A percentile compares a stretch with the other conserved stretches of the same genome.
These are phyloP conservation scores for Cantharis rustica DNA, from an alignment of 2,888 invertebrate species.

Conservation along the genomic window DNA sequence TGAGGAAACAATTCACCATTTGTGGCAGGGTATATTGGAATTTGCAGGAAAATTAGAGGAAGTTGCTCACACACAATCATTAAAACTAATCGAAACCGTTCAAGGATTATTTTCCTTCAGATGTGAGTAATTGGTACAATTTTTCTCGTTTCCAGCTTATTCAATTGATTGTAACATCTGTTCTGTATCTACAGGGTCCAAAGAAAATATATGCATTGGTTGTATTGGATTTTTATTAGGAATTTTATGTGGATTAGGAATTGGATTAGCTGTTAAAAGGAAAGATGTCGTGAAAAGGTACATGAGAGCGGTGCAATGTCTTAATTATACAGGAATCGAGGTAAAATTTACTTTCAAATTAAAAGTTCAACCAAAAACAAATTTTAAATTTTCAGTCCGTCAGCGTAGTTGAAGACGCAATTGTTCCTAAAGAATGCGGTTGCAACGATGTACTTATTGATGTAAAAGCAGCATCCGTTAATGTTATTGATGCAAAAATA, in stretches of 20 bases:
- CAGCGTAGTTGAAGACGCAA: constrained; percentile 59
- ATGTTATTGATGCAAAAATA: constrained; percentile 64
- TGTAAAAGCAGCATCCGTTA: constrained; percentile 66
- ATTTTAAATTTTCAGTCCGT: constrained; percentile 55
- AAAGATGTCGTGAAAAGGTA: constrained; percentile 49
- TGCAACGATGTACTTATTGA: constrained; percentile 64
- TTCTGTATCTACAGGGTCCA: constrained; percentile 52
- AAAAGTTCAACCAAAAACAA: neutral
- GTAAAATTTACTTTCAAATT: constrained; percentile 43
- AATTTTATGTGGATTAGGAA: constrained; percentile 53
- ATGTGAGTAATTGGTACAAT: neutral
- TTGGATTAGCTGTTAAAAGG: constrained; percentile 50
- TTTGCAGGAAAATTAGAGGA: constrained; percentile 26
- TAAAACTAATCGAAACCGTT: neutral
- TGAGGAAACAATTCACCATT: constrained; percentile 38
- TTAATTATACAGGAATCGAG: constrained; percentile 56
- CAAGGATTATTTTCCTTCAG: neutral
- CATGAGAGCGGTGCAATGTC: constrained; percentile 59
- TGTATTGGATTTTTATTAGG: constrained; percentile 56
- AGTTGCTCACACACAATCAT: constrained; percentile 40
- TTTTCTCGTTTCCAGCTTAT: constrained; percentile 8
- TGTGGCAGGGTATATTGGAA: constrained; percentile 34
- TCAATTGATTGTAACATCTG: neutral
- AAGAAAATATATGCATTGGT: constrained; percentile 55
- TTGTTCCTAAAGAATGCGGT: constrained; percentile 59